Base-by-base conservation (phyloP, 2,888 invertebrate species). In the Caenorhabditis drosophilae region DNA sequence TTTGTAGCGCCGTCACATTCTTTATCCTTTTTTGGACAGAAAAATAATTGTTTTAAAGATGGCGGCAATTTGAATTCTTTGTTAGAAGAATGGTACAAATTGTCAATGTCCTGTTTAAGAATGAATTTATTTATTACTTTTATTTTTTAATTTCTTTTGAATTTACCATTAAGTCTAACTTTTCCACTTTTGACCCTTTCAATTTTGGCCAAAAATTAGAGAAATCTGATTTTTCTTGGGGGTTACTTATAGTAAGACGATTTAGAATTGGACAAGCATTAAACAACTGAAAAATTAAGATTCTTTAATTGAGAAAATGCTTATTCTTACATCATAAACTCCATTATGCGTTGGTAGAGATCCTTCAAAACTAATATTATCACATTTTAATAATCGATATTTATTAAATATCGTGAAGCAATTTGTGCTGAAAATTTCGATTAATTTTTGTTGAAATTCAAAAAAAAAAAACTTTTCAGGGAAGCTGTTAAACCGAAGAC, bases 311-410 rank as follows among this genome's bases (percentile, higher is more conserved):
- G 4, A 41, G 20, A 22, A 7, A 22, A 36, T n/a, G n/a, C n/a
- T n/a, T n/a, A n/a, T n/a, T n/a, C 36, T 41, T 6, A 41, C 11
- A 20, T 64, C 64, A 25, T 44, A 64, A 15, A 64, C 58, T 15
- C 58, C 54, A 34, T 64, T 64, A 18, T 38, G 41, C 16, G 50
- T 40, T 15, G 64, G 64, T 22, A 64, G 27, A 6, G 47, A 26
- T 9, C 58, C 58, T 26, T 64, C 49, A 49, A 64, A 64, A 38
- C 64, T 58, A 23, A 64, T 64, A 34, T 64, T 56, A 23, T 64
- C 58, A 27, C 53, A 53, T 12, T 55, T 58, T 12, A 54, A 51
- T 26, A 64, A 45, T 4, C 18, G 9, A 44, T 27, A 41, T 45
- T 54, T 64, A 41, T 50, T 58, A 54, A 64, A 64, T 4, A 46